Conservation (phyloP, 1,140 invertebrate species). For the Drosophila tropicalis region DNA sequence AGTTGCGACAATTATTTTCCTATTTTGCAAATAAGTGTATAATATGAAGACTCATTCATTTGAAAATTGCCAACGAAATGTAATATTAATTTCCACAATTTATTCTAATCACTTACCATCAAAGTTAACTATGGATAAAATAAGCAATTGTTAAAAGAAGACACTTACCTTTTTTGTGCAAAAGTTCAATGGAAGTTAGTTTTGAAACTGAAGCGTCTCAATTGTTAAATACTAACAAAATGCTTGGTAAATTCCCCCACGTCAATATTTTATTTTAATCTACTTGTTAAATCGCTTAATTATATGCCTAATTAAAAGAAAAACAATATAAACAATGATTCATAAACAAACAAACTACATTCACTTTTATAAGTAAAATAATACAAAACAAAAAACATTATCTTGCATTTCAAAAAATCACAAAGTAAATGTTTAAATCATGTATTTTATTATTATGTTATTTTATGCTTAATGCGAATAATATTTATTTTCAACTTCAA, state of each 20-base stretch:
- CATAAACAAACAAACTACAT: neutral
- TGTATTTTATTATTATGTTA: no score
- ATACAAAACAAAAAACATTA: no score
- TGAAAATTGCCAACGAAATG: neutral
- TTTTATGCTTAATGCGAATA: no score
- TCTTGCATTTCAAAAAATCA: no score
- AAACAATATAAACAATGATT: neutral
- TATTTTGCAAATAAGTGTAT: constrained; percentile 20
- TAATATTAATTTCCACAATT: constrained; percentile 1
- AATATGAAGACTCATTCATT: constrained; percentile 6
- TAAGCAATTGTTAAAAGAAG: neutral
- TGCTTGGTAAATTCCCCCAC: no score
- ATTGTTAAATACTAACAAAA: no score
- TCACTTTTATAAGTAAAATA: neutral
- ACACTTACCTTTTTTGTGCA: no score
- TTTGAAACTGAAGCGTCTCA: no score
- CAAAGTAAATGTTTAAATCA: no score
- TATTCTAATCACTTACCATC: neutral
- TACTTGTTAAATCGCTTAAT: neutral
- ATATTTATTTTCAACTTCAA: no score
- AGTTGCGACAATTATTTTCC: constrained; percentile 35
- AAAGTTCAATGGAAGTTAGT: no score
- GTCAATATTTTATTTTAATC: neutral
- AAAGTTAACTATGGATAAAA: neutral
- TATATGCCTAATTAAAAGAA: neutral